Conservation (phyloP, 2,888 invertebrate species). For the Spodoptera littoralis region DNA sequence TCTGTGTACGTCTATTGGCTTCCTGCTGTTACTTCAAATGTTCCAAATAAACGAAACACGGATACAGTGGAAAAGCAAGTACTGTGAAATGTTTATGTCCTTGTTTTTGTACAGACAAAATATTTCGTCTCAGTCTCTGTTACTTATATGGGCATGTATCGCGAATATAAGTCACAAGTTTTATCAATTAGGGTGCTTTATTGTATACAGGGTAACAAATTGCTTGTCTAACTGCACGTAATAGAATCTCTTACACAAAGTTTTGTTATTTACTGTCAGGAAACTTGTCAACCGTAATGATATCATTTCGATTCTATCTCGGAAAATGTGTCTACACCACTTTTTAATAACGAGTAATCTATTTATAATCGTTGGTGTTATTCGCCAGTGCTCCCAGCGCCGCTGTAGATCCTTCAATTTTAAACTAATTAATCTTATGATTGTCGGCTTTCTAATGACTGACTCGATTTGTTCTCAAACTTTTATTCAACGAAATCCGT, state of each 20-base stretch:
- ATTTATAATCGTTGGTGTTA: conserved; percentile 2
- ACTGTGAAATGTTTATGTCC: conserved; percentile 48
- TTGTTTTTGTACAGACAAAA: conserved; percentile 40
- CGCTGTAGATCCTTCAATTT: conserved; percentile 10
- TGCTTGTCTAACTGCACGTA: conserved; percentile 1
- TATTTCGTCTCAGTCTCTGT: conserved; percentile 15
- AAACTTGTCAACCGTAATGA: too few relatives aligned
- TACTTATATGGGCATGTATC: conserved; percentile 3
- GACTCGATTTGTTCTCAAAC: conserved; percentile 23
- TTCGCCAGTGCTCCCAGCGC: background rate
- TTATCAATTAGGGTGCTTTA: conserved; percentile 32
- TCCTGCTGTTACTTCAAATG: conserved; percentile 46
- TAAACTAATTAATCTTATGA: conserved; percentile 17
- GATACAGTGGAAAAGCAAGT: conserved; percentile 22
- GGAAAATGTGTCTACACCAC: too few relatives aligned
- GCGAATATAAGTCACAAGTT: conserved; percentile 24
- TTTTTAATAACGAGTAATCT: background rate
- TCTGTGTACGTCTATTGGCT: conserved; percentile 38
- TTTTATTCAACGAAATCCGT: conserved; percentile 13
- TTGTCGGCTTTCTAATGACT: conserved; percentile 16
- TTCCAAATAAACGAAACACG: conserved; percentile 20
- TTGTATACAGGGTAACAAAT: conserved; percentile 14
- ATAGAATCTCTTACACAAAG: background rate
- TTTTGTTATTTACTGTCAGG: too few relatives aligned
- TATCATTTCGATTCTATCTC: too few relatives aligned